Conservation (phyloP, 2,888 invertebrate genomes). For the Liodrosophila aerea region DNA sequence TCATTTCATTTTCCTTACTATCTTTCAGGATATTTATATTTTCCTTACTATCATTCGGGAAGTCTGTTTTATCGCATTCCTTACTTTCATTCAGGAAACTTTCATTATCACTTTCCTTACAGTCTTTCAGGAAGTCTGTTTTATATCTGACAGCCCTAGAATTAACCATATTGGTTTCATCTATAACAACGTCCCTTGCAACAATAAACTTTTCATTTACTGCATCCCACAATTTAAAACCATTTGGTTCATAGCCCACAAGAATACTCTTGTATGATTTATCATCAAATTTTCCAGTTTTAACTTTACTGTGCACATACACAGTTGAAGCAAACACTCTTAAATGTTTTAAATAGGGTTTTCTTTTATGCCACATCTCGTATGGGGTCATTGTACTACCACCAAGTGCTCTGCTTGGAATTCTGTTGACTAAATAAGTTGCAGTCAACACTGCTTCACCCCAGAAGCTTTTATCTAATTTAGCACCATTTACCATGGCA, state of each 20-base stretch:
- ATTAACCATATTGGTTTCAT: constrained; percentile 5
- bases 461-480: constrained; percentile 6
- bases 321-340: constrained; percentile 40
- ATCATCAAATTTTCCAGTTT: constrained; percentile 47
- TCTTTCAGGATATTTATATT: not conserved
- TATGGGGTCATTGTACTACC: not conserved
- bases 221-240: constrained; percentile 39
- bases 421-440: constrained; percentile 4
- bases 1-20: not conserved
- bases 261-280: constrained; percentile 29
- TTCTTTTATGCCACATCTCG: constrained; percentile 13
- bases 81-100: constrained; percentile 5
- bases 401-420: no score
- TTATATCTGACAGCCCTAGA: not conserved
- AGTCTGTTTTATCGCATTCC: not conserved
- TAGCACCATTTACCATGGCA: not conserved
- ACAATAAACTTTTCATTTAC: constrained; percentile 1
- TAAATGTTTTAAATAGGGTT: constrained; percentile 28
- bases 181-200: constrained; percentile 1
- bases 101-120: constrained; percentile 1
- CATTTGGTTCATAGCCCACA: constrained; percentile 33
- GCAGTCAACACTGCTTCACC: constrained; percentile 1
- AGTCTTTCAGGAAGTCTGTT: not conserved
- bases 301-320: constrained; percentile 30
- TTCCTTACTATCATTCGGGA: constrained; percentile 5